Percentiles rank a stretch among this genome's conserved stretches.
phyloP scores from a whole-genome alignment of 2,113 vertebrate species.

The Pardalotus punctatus region DNA sequence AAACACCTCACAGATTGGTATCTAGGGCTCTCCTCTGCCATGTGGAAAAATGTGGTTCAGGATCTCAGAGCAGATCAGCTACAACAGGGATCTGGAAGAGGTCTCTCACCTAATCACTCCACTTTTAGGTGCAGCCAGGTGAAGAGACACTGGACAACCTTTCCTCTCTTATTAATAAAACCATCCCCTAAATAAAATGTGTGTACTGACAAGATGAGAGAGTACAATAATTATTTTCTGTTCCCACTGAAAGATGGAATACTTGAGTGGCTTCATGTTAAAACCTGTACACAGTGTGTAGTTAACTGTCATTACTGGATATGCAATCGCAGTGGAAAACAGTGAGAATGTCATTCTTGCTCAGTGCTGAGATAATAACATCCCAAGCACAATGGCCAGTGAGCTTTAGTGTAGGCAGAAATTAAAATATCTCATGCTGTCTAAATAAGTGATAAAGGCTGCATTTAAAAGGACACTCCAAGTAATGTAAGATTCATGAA shows the following conservation, averaged over 20 bases:
- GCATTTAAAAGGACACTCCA: conserved; percentile 52
- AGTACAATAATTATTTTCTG: background rate
- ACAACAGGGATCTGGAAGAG: background rate
- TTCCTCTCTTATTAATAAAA: background rate
- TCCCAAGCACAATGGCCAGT: conserved; percentile 7
- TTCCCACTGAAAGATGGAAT: background rate
- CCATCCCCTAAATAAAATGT: background rate
- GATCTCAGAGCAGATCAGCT: background rate
- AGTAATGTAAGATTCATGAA: conserved; percentile 67
- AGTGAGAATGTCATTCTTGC: background rate
- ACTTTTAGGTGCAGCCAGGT: background rate
- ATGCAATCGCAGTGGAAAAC: background rate
- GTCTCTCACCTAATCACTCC: background rate
- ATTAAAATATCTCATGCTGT: conserved; percentile 67
- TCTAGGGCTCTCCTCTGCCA: background rate
- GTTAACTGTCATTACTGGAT: conserved; percentile 19
- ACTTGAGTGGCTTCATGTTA: background rate
- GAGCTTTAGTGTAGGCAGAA: conserved; percentile 35
- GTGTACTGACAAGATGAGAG: background rate
- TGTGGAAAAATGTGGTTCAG: background rate
- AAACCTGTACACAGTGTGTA: background rate
- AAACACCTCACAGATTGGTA: background rate
- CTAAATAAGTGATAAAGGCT: conserved; percentile 66
- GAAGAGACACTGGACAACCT: background rate
- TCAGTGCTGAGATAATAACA: conserved; percentile 45